Base-by-base conservation (phyloP, 1,140 invertebrate genomes). In the Drosophila elegans region DNA sequence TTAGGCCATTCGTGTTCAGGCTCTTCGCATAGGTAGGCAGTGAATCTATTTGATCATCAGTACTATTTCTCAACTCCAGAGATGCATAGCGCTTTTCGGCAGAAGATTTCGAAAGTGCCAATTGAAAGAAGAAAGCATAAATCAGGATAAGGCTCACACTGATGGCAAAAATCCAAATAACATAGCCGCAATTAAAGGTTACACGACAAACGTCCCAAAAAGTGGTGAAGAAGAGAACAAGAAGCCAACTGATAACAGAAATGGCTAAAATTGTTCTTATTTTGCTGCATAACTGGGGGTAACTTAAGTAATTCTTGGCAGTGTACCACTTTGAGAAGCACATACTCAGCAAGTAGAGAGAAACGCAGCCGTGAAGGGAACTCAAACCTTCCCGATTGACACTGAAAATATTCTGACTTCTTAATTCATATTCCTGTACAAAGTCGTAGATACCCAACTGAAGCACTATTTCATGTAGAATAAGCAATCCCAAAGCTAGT, bases 371-470 rank as follows among this genome's bases (percentile, higher is more conserved):
- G 3, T 96, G 92, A 38, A 95, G 93, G 2, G 98, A 98, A 32
- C 95, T 94, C 45, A 99, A 93, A 0, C 98, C 98, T 94, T 99
- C 98, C 73, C 97, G 94, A 92, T 99, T 99, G 0, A 97, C 96
- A 66, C 95, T 93, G 2, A 98, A 48, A 51, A 98, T 94, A 79
- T 94, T 94, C 38, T 92, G 89, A 51, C 95, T 93, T 10, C 1
- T 93, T 91, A n/a, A 92, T 80, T 48, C 94, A 12, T 36, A 11
- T 66, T 94, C 93, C 41, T 98, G 94, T 11, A 98, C 94, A 94
- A 96, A 98, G 3, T 95, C 80, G 53, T 95, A 94, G 11, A 97
- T 85, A 12, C 95, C 95, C 60, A 81, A 80, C 21, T 93, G 93
- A 11, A 98, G 90, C 0, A 94, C 62, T 48, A 94, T 92, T 91